Evolutionary conservation across 2,797 vertebrate species (phyloP), one percentile per base, ranked within the genome.

Genomic region (Pangasius djambal): DNA sequence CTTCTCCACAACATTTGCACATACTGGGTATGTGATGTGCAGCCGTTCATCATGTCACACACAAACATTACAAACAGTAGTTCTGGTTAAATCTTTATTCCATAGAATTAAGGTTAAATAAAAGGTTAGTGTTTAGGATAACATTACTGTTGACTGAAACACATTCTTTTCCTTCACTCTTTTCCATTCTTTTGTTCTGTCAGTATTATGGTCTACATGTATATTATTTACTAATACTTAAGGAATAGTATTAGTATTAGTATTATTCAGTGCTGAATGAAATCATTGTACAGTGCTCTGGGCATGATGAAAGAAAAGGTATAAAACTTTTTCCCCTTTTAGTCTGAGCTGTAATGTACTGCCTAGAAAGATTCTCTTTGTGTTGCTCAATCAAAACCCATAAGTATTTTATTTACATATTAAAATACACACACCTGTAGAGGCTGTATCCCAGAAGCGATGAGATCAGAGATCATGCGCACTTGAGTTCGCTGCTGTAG

Each of bases 361-460:
- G 0, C 22, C n/a, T 13, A n/a, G n/a, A 67, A 77, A 25, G 6
- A 63, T 83, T 28, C 4, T 61, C 1, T 85, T 31, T 50, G 83
- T 34, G 28, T 69, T 52, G 28, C 34, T 48, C 83, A 63, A 52
- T 70, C 57, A 37, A 61, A 65, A 48, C 40, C 61, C 15, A 20
- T 16, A 48, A 72, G 40, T 50, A 70, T 25, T 59, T 69, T 31
- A 20, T 83, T 84, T 57, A 20, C 61, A 12, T 59, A 34, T n/a
- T 31, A 4, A 88, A 75, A 69, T 67, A 79, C n/a, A 88, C 88
- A 70, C 93, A 99, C 99, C 97, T 99, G 99, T 61, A 99, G 91
- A 25, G 99, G 99, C 90, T 99, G 99, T 93, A 99, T 99, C 83
- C 99, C 98, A 0, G 98, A 96, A 48, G 91, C 94, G 37, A 99